Evolutionary conservation across 2,888 invertebrate genomes (phyloP), one percentile per base, ranked within the genome.

Genomic region (Rhingia campestris): DNA sequence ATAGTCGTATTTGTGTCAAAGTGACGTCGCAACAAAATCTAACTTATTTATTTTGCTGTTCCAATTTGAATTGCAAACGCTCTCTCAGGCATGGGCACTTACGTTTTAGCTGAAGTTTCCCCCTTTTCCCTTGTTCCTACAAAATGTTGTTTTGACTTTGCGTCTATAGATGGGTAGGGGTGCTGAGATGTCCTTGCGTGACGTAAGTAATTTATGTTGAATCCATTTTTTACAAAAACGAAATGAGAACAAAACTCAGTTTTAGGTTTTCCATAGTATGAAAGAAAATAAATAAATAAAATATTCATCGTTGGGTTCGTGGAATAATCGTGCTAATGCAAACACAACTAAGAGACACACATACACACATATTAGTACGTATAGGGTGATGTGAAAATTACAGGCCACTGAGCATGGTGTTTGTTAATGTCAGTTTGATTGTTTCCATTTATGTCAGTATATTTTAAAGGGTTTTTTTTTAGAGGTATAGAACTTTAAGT

Each of bases 1-100:
- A 64, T 64, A 72, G 2, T 22, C 10, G 39, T 39, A 39, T 39
- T 9, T 70, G 58, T 58, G 72, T 14, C 49, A 72, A 69, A 47
- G 63, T 77, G 76, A 79, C 32, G 72, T 39, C 58, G 64, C 64
- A 53, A 43, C 39, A 22, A 64, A 53, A 41, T 59, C 64, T 35
- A 66, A 66, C 33, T 79, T 45, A 73, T 73, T 67, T 73, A 67
- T 73, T 61, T 73, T 54, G 63, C 53, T 73, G 47, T 59, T 73
- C 54, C 59, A 66, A 79, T 80, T 80, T 74, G 74, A 54, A 67
- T 67, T 80, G 59, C 47, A 80, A 80, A 67, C 61, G 41, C 56
- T 80, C 73, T 73, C 74, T 80, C 41, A 45, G 51, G 22, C 58
- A 70, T 39, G 47, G 14, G 54, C 51, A 61, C 72, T 35, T 32